Percentiles rank a stretch among this genome's conserved stretches.
Conservation (phyloP, 2,888 invertebrate species). For the Pristionchus arcanus region DNA sequence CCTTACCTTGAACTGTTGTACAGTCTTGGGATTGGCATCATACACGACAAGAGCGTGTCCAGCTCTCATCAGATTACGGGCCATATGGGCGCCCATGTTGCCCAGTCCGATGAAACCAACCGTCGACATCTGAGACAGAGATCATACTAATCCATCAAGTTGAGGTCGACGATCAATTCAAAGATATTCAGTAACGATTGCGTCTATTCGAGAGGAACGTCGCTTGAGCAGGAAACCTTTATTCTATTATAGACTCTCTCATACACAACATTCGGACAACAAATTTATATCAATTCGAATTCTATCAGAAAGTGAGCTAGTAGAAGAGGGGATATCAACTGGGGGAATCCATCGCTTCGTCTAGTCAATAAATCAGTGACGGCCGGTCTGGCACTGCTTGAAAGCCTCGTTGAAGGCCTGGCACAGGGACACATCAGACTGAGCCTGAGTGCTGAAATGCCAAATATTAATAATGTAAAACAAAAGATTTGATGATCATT, state of each 20-base stretch:
- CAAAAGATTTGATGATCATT: not conserved
- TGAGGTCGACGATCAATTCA: not conserved
- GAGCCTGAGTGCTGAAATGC: conserved; percentile 74
- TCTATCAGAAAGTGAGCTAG: conserved; percentile 50
- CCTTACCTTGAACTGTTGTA: conserved; percentile 75
- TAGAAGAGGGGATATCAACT: conserved; percentile 5
- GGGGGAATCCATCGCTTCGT: conserved; percentile 27
- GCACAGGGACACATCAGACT: conserved; percentile 90
- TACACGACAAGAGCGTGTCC: conserved; percentile 88
- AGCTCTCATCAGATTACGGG: conserved; percentile 90
- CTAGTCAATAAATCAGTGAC: not conserved
- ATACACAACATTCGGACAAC: conserved; percentile 41
- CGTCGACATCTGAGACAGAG: conserved; percentile 59
- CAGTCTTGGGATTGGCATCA: conserved; percentile 83
- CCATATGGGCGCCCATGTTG: conserved; percentile 98
- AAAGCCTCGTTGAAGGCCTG: conserved; percentile 98
- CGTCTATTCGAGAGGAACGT: not conserved
- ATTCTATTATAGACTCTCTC: conserved; percentile 41
- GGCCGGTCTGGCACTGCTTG: conserved; percentile 80
- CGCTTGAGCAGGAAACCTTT: conserved; percentile 7
- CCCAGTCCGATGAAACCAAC: conserved; percentile 83
- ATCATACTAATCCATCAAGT: not conserved
- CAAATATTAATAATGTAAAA: not conserved
- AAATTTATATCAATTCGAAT: conserved; percentile 2
- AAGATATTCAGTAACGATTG: conserved; percentile 20